Evolutionary conservation across 1,140 invertebrate species (phyloP), one percentile per base, ranked within the genome.

Genomic region (Doryteuthis pealeii): DNA sequence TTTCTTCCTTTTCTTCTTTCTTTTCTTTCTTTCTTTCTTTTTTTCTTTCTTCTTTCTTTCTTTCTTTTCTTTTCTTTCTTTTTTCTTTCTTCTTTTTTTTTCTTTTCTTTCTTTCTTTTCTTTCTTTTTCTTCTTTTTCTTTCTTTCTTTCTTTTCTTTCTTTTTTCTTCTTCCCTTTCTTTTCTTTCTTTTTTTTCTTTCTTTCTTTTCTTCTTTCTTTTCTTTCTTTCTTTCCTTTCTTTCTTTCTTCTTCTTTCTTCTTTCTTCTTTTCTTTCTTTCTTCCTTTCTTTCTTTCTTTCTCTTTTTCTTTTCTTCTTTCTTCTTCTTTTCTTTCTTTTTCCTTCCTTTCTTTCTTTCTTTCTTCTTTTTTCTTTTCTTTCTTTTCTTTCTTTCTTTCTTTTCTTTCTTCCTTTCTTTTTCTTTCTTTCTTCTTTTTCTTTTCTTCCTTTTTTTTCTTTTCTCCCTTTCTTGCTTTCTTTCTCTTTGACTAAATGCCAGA

Each of bases 181-280:
- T n/a, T 3, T 15, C 22, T 4, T 30, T 26, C 15, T 30, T 15
- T n/a, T 62, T 15, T 62, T 62, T 62, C 58, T 30, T 26, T 4
- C 58, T 62, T 15, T 62, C 4, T 5, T 30, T 62, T 5, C 28
- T 26, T 62, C 28, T n/a, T 6, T 15, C 22, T 62, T 15, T 6
- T 62, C 58, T 62, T 15, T 62, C 58, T 62, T 62, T 62, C 58
- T 62, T 26, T 62, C 22, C 15, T 62, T 30, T 62, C 58, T 62
- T n/a, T 62, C 15, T 62, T 4, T 5, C 58, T 15, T 62, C 15
- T 15, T 30, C 22, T 5, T 15, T 62, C 58, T 62, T 15, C 3
- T 30, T 62, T 5, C 3, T 6, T 62, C 3, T 4, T 3, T 30
- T n/a, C 15, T 30, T 6, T 62, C 58, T 62, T 15, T 62, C 58